Evolutionary conservation across 2,113 vertebrate species (phyloP), one percentile per base, ranked within the genome.

Genomic region (Bambusicola thoracicus): DNA sequence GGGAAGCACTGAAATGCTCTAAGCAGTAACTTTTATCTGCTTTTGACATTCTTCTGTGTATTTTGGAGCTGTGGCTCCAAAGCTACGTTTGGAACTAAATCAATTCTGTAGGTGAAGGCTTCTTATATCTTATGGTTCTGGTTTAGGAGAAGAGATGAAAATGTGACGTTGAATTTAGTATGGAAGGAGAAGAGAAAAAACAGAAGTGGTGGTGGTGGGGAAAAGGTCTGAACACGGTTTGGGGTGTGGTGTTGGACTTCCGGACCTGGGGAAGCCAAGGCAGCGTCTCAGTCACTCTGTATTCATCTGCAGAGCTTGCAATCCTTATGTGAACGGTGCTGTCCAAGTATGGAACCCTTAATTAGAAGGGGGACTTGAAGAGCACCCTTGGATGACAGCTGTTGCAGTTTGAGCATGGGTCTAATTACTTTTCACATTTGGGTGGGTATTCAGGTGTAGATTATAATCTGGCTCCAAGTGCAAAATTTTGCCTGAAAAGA

Each of bases 121-220:
- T 73, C 13, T 41, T 83, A 19, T 25, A 18, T 82, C 67, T 94
- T 55, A 51, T 36, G 36, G 36, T 61, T 65, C 34, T 94, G 36
- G 51, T 68, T 88, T 74, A 70, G 69, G n/a, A 83, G 46, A 56
- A 81, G 72, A 82, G 11, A 61, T 63, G 53, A 72, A 63, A 89
- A 68, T 30, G 36, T 77, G 30, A 8, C 30, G 16, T 30, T 75
- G 56, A 77, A 56, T 36, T 83, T 92, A 40, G n/a, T 87, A 10
- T 67, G 56, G 68, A 91, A 93, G 91, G 72, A 92, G 59, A 94
- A 81, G 68, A 94, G 80, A 65, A 90, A 90, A 96, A 95, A 82
- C 84, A 81, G 93, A 97, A 95, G 82, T 40, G 27, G 41, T 43
- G 27, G 46, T 56, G 40, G 48, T 36, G 73, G 53, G 61, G 76